Conservation (phyloP, 2,888 invertebrate genomes). For the Drosophila algonquin region DNA sequence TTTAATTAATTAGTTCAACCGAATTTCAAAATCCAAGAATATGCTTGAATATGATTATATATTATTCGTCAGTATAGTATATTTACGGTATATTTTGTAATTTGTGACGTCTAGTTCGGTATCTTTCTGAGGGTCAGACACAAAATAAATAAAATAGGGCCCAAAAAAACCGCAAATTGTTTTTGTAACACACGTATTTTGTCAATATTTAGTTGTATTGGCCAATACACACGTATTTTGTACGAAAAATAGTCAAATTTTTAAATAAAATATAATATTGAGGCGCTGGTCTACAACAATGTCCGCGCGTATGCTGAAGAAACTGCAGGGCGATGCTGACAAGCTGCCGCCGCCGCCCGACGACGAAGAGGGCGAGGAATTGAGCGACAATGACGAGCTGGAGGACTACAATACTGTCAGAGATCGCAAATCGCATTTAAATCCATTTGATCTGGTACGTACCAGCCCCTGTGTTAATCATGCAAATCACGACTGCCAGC, state of each 20-base stretch:
- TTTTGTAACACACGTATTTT: too few species aligned
- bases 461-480: too few species aligned
- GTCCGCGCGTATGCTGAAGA: conserved; percentile 88
- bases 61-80: too few species aligned
- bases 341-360: conserved; percentile 84
- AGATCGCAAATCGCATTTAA: conserved; percentile 86
- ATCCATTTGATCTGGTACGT: conserved; percentile 89
- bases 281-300: conserved; percentile 79
- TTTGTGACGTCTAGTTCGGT: too few species aligned
- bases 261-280: not conserved
- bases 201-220: too few species aligned
- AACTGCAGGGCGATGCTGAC: conserved; percentile 86
- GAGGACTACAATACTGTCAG: conserved; percentile 84
- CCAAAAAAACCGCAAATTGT: too few species aligned
- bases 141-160: too few species aligned
- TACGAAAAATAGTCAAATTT: conserved; percentile 29
- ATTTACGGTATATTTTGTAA: too few species aligned
- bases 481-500: conserved; percentile 19
- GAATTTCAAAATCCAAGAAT: too few species aligned
- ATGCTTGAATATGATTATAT: too few species aligned
- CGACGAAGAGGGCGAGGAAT: conserved; percentile 83
- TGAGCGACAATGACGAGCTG: conserved; percentile 85
- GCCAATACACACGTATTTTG: conserved; percentile 18
- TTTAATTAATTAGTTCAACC: too few species aligned
- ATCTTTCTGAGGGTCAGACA: too few species aligned